Percentiles rank a stretch among this genome's conserved stretches.
These are phyloP conservation scores for Pholis gunnellus DNA, from an alignment of 2,113 vertebrate species.

Conservation along the genomic window DNA sequence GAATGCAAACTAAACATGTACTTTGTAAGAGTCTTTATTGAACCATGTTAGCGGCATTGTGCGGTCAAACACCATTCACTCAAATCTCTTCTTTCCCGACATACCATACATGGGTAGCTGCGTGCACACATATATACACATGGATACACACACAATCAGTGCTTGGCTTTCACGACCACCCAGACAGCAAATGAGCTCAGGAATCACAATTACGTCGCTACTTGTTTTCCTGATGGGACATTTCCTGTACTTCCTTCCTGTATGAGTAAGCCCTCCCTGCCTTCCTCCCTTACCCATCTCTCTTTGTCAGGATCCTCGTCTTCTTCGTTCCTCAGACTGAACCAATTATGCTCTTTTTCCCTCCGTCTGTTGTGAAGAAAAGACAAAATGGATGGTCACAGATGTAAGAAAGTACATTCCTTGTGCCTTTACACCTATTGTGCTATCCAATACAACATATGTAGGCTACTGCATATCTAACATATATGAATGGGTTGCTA, in stretches of 20 bases:
- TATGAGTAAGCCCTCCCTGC: conserved; percentile 54
- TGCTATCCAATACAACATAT: not conserved
- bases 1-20: not conserved
- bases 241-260: conserved; percentile 81
- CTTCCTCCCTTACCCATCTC: conserved; percentile 16
- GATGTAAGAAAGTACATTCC: not conserved
- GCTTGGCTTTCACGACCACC: conserved; percentile 72
- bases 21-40: not conserved
- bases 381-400: conserved; percentile 1
- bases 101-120: conserved; percentile 5
- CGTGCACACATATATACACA: conserved; percentile 26
- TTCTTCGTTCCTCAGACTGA: not conserved
- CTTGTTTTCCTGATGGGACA: conserved; percentile 77
- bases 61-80: conserved; percentile 1
- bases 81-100: not conserved
- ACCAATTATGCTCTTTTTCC: not conserved
- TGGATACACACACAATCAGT: conserved; percentile 36
- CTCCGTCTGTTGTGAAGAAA: not conserved
- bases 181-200: conserved; percentile 75
- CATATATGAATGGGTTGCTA: not conserved
- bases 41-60: not conserved
- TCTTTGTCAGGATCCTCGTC: conserved; percentile 23
- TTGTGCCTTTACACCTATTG: not conserved
- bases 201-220: conserved; percentile 72
- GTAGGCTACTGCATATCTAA: not conserved